Evolutionary conservation across 2,888 invertebrate species (phyloP).

Genomic region (Siphonodentalium dalli): DNA sequence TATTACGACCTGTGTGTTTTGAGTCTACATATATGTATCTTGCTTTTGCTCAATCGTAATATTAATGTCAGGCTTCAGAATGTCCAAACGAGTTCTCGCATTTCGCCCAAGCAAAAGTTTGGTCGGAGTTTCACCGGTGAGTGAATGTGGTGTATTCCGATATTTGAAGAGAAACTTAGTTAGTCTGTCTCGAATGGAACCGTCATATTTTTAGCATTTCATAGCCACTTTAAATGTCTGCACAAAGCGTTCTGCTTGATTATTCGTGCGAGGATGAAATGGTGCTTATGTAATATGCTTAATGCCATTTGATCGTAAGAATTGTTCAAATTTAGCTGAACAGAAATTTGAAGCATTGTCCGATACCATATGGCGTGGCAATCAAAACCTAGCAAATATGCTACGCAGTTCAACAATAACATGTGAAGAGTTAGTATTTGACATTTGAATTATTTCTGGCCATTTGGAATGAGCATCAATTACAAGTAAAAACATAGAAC

Average conservation of each 20-base stretch:
- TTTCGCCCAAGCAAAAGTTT: slow-evolving; percentile 11
- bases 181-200: slow-evolving; percentile 2
- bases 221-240: slow-evolving; percentile 8
- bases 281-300: slow-evolving; percentile 19
- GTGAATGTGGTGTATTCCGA: neutral
- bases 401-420: slow-evolving; percentile 1
- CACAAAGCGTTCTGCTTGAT: slow-evolving; percentile 14
- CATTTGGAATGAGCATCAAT: slow-evolving; percentile 18
- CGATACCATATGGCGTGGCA: slow-evolving; percentile 11
- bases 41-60: neutral
- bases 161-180: neutral
- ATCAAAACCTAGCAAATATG: slow-evolving; percentile 9
- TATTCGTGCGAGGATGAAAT: slow-evolving; percentile 15
- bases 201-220: neutral
- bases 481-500: slow-evolving; percentile 12
- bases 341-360: slow-evolving; percentile 24
- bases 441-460: slow-evolving; percentile 12
- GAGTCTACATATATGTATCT: slow-evolving; percentile 1
- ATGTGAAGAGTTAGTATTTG: neutral
- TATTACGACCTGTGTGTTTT: too few species aligned
- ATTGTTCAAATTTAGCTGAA: slow-evolving; percentile 9
- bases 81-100: slow-evolving; percentile 6
- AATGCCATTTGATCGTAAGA: slow-evolving; percentile 13
- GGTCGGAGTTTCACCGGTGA: slow-evolving; percentile 6
- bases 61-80: slow-evolving; percentile 10